Evolutionary conservation across 2,888 invertebrate genomes (phyloP).

Genomic region (Eupithecia insigniata): DNA sequence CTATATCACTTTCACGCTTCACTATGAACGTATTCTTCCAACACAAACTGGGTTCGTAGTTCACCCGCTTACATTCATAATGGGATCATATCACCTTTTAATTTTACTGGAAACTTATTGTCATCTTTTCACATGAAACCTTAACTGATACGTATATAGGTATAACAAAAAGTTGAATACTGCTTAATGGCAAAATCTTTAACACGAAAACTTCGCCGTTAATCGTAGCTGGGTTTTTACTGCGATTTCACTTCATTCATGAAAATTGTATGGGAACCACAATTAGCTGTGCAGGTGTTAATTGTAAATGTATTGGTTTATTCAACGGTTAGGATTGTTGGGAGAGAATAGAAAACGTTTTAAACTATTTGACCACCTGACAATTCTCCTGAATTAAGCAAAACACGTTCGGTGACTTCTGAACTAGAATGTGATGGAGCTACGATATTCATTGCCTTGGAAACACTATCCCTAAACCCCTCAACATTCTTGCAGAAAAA

Average conservation of each 20-base stretch:
- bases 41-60: no score
- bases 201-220: neutral
- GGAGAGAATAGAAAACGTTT: conserved; percentile 8
- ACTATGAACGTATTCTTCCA: no score
- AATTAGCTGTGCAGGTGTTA: conserved; percentile 27
- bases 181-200: neutral
- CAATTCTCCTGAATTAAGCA: neutral
- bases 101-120: no score
- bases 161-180: neutral
- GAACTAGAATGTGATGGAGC: neutral
- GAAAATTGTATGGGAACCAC: conserved; percentile 42
- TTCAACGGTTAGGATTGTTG: neutral
- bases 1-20: no score
- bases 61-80: no score
- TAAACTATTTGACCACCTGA: conserved; percentile 18
- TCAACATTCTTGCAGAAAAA: neutral
- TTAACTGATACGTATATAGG: no score
- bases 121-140: no score
- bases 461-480: neutral
- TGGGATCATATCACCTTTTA: no score
- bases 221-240: conserved; percentile 30
- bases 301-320: conserved; percentile 29
- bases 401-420: neutral
- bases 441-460: neutral
- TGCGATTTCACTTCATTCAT: conserved; percentile 35